These are phyloP conservation scores for Stegodyphus dumicola DNA, from an alignment of 1,140 invertebrate genomes.

Conservation along the genomic window DNA sequence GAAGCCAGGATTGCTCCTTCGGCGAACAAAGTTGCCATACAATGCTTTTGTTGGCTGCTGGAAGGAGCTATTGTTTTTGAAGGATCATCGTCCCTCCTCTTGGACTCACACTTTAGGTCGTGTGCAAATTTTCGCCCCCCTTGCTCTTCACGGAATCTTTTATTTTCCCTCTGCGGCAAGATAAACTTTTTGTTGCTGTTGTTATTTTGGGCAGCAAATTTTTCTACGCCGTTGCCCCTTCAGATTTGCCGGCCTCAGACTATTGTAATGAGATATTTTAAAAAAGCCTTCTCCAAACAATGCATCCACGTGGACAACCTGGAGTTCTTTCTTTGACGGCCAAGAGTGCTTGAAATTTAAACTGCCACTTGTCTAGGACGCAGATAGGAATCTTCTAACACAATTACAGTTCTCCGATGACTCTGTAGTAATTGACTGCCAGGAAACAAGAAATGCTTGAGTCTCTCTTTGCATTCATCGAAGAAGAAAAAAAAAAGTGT, in stretches of 20 bases:
- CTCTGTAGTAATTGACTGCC: conserved; percentile 54
- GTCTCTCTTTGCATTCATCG: conserved; percentile 8
- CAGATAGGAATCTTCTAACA: conserved; percentile 57
- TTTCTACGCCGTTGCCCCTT: conserved; percentile 43
- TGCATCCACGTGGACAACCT: conserved; percentile 35
- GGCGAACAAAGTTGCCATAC: conserved; percentile 47
- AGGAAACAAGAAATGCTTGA: conserved; percentile 41
- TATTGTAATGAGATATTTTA: conserved; percentile 35
- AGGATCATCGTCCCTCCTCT: conserved; percentile 50
- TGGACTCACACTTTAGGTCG: conserved; percentile 43
- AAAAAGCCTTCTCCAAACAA: conserved; percentile 32
- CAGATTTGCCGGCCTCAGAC: conserved; percentile 25
- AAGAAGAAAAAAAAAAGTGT: conserved; percentile 11
- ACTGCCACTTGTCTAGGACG: conserved; percentile 43
- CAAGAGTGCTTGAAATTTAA: conserved; percentile 58
- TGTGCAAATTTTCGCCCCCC: conserved; percentile 55
- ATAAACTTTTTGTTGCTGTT: conserved; percentile 45
- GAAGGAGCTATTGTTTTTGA: conserved; percentile 55
- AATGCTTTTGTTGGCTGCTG: conserved; percentile 41
- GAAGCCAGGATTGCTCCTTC: conserved; percentile 46
- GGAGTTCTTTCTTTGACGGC: conserved; percentile 46
- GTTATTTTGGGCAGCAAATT: conserved; percentile 50
- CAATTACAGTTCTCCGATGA: conserved; percentile 51
- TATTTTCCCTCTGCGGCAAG: conserved; percentile 36
- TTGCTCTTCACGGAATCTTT: conserved; percentile 41